Percentiles rank a stretch among this genome's conserved stretches.
Conservation (phyloP, 2,797 vertebrate species). For the Corythornis leucogaster region DNA sequence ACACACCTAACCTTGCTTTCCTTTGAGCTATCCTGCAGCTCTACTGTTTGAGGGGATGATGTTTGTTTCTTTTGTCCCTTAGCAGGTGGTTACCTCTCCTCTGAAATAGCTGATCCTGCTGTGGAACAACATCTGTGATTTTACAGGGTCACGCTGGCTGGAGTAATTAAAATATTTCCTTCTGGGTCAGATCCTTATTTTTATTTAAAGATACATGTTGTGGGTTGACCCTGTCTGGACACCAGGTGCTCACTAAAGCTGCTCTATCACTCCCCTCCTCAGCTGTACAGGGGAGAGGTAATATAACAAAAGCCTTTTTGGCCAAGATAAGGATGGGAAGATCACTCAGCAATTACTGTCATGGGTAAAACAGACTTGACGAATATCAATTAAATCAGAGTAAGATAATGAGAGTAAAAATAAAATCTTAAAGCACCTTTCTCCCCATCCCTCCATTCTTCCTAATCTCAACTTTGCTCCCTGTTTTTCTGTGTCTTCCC, state of each 20-base stretch:
- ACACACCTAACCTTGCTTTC: neutral
- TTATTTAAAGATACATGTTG: neutral
- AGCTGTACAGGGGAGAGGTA: neutral
- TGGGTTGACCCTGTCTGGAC: neutral
- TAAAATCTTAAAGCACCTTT: neutral
- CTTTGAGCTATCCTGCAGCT: neutral
- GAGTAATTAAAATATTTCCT: conserved; percentile 23
- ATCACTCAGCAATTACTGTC: neutral
- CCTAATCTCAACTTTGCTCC: neutral
- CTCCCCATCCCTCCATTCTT: neutral
- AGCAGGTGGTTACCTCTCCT: conserved; percentile 48
- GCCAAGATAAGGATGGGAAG: neutral
- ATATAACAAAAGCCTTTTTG: neutral
- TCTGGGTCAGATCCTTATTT: neutral
- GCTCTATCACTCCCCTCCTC: neutral
- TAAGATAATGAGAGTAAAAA: neutral
- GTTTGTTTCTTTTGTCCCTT: conserved; percentile 57
- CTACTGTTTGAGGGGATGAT: neutral
- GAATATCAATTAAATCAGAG: neutral
- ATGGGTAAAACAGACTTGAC: neutral
- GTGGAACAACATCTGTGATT: conserved; percentile 45
- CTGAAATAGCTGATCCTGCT: conserved; percentile 41
- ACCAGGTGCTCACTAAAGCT: neutral
- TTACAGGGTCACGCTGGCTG: neutral
- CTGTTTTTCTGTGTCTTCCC: neutral